Base-by-base conservation (phyloP, 2,113 vertebrate genomes). In the Esox niger region DNA sequence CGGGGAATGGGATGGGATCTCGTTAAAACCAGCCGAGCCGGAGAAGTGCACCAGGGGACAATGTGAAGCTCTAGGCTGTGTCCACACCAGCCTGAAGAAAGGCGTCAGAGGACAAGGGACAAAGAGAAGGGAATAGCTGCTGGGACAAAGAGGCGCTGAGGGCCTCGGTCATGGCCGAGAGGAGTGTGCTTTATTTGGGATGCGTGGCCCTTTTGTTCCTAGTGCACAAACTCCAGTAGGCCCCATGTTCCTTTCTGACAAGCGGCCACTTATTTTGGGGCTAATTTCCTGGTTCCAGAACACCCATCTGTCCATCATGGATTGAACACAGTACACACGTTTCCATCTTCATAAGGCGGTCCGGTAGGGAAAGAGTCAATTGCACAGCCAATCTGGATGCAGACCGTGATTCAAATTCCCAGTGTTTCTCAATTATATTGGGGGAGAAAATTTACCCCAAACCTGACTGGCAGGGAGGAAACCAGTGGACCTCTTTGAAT, bases 151-250 rank as follows among this genome's bases (percentile, higher is more conserved):
- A 79, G 75, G 80, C 83, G 79, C 79, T 88, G 87, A 79, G 74
- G 81, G 84, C 78, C 80, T 88, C 70, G 69, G 86, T 87, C 88
- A 88, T 67, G 68, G 83, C 76, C 23, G 75, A 82, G 72, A 82
- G 75, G 70, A 76, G 81, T 75, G 79, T 76, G 79, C 66, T 71
- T 80, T 76, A 84, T 86, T n/a, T 85, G 77, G 73, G 76, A 86
- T 86, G 80, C 75, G 68, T 82, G 80, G 79, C 46, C 69, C 85
- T 73, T 75, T 90, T 91, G 88, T 91, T 77, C 74, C 79, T 75
- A 77, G 78, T 84, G 90, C 86, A 91, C 86, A 91, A 92, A 89
- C 81, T 79, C 84, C 84, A 75, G 64, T 8, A 70, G 81, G 84
- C 73, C 79, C 75, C 61, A 86, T 89, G 85, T 87, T 87, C 74